Conservation (phyloP, 2,797 vertebrate genomes). For the Heteromormyrus szaboi region DNA sequence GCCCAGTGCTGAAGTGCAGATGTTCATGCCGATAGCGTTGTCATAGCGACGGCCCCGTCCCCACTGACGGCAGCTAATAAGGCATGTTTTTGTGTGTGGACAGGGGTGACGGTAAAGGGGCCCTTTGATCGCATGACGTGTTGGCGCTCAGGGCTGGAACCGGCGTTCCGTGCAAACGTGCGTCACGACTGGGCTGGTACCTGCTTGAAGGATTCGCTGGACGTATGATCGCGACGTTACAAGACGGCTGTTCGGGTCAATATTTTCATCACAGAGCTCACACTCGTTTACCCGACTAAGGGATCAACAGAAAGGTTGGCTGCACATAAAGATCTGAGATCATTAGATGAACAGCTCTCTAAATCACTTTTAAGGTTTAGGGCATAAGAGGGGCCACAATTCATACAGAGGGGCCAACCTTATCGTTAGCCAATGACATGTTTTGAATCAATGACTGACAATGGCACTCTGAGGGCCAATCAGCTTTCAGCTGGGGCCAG, state of each 20-base stretch:
- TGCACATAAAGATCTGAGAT: not conserved
- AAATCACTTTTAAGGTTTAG: not conserved
- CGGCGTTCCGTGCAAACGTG: not conserved
- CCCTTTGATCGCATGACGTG: not conserved
- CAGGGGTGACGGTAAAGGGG: not conserved
- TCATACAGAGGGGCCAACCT: not conserved
- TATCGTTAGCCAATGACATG: not conserved
- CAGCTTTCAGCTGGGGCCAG: not conserved
- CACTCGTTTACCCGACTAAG: not conserved
- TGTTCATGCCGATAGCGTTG: conserved; percentile 17
- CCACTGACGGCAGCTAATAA: not conserved
- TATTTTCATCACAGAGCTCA: not conserved
- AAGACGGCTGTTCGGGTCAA: not conserved
- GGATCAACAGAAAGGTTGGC: not conserved
- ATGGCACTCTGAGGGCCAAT: not conserved
- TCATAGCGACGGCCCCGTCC: not conserved
- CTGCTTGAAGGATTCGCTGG: not conserved
- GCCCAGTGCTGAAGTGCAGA: conserved; percentile 16
- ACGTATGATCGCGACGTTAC: not conserved
- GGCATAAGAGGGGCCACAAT: not conserved
- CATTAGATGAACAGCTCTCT: not conserved
- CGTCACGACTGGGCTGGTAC: not conserved
- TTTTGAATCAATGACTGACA: not conserved
- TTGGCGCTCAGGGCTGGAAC: not conserved
- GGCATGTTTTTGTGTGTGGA: not conserved